phyloP scores from a whole-genome alignment of 2,113 vertebrate species.

The Drymodes brunneopygia region DNA sequence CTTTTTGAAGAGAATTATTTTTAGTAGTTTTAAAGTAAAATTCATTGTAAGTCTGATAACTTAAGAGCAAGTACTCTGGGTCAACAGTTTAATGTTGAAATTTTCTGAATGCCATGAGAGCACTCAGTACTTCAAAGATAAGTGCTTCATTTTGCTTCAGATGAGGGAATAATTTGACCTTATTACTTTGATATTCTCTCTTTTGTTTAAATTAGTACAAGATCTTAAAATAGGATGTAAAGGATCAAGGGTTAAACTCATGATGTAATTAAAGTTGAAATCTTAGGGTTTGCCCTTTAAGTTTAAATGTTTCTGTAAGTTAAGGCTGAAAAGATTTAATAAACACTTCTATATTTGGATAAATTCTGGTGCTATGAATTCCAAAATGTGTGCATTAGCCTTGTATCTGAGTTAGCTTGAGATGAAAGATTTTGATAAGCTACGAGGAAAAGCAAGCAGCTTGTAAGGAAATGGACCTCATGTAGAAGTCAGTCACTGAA shows the following conservation, averaged over 20 bases:
- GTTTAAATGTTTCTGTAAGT: constrained; percentile 17
- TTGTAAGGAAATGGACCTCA: background rate
- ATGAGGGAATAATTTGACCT: constrained; percentile 10
- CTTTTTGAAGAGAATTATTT: background rate
- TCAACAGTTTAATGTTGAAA: background rate
- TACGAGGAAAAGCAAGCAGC: background rate
- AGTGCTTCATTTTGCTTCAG: background rate
- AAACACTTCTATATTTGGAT: background rate
- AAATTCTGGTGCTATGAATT: background rate
- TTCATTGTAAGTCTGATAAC: background rate
- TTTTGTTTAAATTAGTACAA: background rate
- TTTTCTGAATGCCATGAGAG: background rate
- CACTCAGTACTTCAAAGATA: background rate
- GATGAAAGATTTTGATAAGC: constrained; percentile 2
- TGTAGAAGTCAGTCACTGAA: background rate
- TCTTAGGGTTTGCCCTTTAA: background rate
- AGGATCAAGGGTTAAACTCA: background rate
- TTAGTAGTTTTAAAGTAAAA: constrained; percentile 2
- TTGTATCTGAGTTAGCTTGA: background rate
- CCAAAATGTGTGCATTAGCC: background rate
- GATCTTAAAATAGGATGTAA: background rate
- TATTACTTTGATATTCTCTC: background rate
- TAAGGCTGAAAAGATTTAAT: background rate
- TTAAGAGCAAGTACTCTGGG: background rate
- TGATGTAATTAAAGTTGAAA: background rate